Base-by-base conservation (phyloP, 1,140 invertebrate species). In the Gonatopus flavifemur region DNA sequence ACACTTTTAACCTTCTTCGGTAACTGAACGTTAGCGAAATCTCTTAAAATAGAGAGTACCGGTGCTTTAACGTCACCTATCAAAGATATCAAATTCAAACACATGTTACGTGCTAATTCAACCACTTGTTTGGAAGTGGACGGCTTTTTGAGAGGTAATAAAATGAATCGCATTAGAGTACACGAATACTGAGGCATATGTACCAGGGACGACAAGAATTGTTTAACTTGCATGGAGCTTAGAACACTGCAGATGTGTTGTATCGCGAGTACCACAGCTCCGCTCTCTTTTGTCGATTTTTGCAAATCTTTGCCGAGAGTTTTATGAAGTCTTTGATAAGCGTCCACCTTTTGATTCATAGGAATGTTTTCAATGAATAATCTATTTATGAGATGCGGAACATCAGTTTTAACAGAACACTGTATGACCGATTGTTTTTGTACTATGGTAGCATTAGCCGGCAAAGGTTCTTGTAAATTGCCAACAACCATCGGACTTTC, bases 161-260 rank as follows among this genome's bases (percentile, higher is more conserved):
- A 41, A 18, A 80, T 77, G 10, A 78, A 48, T 2, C 78, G 57
- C 69, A 79, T 73, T 0, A 80, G 39, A 0, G 73, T 77, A 30
- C 78, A 80, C 2, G 74, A 77, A 48, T 64, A 77, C 12, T 79
- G 76, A 0, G 77, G 67, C 64, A 78, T 70, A 6, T 70, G 62
- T 1, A 76, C 72, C 0, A 78, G 56, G 0, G 74, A 76, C 0
- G 66, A 48, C 10, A 77, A 28, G 20, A 78, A 78, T 36, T 76
- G 69, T 46, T 78, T 66, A 0, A 77, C 74, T 49, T 78, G 70
- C 67, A 78, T 76, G 1, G 76, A 78, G 22, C 71, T 77, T 1
- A 78, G 33, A 16, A 78, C 68, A 39, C 74, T 76, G 12, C 72
- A 69, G 38, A 77, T 77, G 19, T 77, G 75, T 43, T 78, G 71